These are phyloP conservation scores for Carlito syrichta DNA, from an alignment of 2,113 vertebrate species.

Conservation along the genomic window DNA sequence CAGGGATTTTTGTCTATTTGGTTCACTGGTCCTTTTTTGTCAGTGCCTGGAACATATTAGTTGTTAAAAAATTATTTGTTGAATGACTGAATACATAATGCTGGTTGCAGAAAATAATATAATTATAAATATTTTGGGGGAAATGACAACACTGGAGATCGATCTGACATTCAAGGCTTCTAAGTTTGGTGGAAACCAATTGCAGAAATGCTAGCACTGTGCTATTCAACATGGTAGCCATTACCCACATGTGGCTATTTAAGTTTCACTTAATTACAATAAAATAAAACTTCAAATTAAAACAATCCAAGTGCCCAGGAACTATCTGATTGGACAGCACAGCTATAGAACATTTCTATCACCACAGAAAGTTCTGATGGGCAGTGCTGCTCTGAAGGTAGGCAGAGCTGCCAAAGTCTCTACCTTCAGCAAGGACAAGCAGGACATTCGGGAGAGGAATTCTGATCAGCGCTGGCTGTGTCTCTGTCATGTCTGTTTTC, in stretches of 20 bases:
- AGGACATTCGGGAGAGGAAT: not conserved
- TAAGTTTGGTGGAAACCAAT: not conserved
- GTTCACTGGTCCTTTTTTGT: not conserved
- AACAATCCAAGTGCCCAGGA: not conserved
- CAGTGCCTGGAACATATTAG: not conserved
- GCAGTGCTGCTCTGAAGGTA: not conserved
- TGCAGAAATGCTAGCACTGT: not conserved
- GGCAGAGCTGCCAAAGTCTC: not conserved
- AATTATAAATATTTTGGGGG: not conserved
- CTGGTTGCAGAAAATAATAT: not conserved
- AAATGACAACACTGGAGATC: not conserved
- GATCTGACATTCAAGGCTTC: not conserved
- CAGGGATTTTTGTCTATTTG: not conserved
- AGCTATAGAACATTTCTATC: not conserved
- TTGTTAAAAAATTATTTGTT: not conserved
- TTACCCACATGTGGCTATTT: not conserved
- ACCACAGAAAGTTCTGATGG: not conserved
- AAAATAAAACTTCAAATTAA: conserved; percentile 7
- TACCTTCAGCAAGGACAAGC: not conserved
- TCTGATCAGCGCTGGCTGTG: not conserved
- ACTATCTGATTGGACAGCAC: not conserved
- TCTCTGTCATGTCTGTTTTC: not conserved
- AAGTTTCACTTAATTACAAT: not conserved
- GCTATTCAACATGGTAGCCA: not conserved
- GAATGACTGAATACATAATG: not conserved